A percentile compares a stretch with the other conserved stretches of the same genome.
Evolutionary conservation across 2,888 invertebrate genomes (phyloP).

Genomic region (Caenorhabditis japonica): DNA sequence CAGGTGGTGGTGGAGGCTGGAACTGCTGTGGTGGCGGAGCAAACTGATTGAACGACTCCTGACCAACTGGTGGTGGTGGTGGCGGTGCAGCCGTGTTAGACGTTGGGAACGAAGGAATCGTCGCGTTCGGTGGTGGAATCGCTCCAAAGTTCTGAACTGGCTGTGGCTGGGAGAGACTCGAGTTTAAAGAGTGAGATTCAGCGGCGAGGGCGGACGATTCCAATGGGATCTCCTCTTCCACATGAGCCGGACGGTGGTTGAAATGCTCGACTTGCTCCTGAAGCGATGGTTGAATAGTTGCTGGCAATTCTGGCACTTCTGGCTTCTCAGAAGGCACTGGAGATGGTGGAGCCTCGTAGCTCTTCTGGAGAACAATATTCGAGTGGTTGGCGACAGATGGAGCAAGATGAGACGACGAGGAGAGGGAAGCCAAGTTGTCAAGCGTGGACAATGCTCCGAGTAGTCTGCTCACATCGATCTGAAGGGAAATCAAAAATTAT

Average conservation of each 20-base stretch:
- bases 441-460: slow-evolving; percentile 25
- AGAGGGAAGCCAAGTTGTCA: slow-evolving; percentile 25
- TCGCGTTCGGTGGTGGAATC: slow-evolving; percentile 45
- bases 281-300: slow-evolving; percentile 69
- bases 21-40: slow-evolving; percentile 24
- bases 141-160: slow-evolving; percentile 33
- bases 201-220: slow-evolving; percentile 9
- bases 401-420: not conserved
- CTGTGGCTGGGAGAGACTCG: slow-evolving; percentile 34
- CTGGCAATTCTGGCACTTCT: slow-evolving; percentile 60
- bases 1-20: slow-evolving; percentile 33
- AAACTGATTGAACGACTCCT: slow-evolving; percentile 14
- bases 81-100: slow-evolving; percentile 56
- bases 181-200: slow-evolving; percentile 18
- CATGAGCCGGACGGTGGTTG: slow-evolving; percentile 36
- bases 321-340: slow-evolving; percentile 60
- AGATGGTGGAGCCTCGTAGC: slow-evolving; percentile 50
- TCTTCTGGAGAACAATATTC: slow-evolving; percentile 22
- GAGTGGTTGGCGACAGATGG: slow-evolving; percentile 12
- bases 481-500: slow-evolving; percentile 16
- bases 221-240: slow-evolving; percentile 53
- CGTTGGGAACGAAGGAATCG: slow-evolving; percentile 64
- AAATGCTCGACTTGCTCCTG: slow-evolving; percentile 65
- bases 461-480: slow-evolving; percentile 38
- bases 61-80: not conserved